Conservation (phyloP, 2,797 vertebrate genomes). For the Rhodeus uyekii region DNA sequence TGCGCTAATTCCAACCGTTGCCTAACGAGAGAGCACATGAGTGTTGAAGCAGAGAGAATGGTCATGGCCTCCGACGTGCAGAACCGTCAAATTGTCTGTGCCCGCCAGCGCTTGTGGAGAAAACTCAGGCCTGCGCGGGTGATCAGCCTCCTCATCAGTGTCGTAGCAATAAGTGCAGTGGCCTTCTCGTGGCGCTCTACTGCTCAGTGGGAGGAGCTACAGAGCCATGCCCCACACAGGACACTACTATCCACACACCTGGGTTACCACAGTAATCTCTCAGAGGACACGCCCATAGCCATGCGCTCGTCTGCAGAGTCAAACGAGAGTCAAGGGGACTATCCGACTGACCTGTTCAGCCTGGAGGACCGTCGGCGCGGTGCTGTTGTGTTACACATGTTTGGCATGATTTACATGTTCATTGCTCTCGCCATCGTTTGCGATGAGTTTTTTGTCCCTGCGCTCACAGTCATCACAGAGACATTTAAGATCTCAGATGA, state of each 20-base stretch:
- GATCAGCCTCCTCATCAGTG: slow-evolving; percentile 83
- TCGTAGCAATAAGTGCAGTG: slow-evolving; percentile 88
- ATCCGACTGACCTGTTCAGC: slow-evolving; percentile 88
- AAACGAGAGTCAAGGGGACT: slow-evolving; percentile 82
- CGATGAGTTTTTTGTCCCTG: slow-evolving; percentile 98
- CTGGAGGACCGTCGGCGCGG: slow-evolving; percentile 84
- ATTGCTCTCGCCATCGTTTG: slow-evolving; percentile 97
- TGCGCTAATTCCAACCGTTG: slow-evolving; percentile 61
- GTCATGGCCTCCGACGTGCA: slow-evolving; percentile 43
- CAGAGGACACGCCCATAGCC: slow-evolving; percentile 71
- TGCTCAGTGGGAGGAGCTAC: slow-evolving; percentile 67
- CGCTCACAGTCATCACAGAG: slow-evolving; percentile 96
- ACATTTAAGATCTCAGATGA: slow-evolving; percentile 94
- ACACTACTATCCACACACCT: slow-evolving; percentile 88
- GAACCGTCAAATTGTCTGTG: not conserved
- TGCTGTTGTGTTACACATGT: slow-evolving; percentile 90
- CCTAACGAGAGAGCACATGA: slow-evolving; percentile 15
- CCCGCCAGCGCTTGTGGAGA: slow-evolving; percentile 77
- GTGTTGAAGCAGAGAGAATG: slow-evolving; percentile 22
- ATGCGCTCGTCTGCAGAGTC: slow-evolving; percentile 73
- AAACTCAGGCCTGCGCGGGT: slow-evolving; percentile 88
- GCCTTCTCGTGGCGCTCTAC: slow-evolving; percentile 79
- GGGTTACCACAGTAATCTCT: slow-evolving; percentile 73
- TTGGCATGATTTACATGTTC: slow-evolving; percentile 99
- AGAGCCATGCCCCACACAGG: slow-evolving; percentile 78